A percentile compares a stretch with the other conserved stretches of the same genome.
phyloP scores from a whole-genome alignment of 2,113 vertebrate genomes.

The Lagopus leucura region DNA sequence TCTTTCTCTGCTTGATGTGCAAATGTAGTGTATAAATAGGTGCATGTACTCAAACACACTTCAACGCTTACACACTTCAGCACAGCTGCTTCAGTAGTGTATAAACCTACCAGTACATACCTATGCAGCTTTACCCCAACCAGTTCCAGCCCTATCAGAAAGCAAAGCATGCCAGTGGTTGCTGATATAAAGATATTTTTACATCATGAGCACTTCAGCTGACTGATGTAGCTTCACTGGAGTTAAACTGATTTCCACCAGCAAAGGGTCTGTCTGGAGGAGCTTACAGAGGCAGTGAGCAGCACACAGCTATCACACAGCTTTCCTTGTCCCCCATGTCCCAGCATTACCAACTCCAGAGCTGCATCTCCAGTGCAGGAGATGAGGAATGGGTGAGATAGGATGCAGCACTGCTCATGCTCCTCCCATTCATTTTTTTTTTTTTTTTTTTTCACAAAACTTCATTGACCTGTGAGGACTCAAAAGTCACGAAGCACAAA shows the following conservation, averaged over 20 bases:
- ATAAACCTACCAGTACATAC: neutral
- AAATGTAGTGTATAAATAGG: neutral
- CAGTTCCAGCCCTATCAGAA: neutral
- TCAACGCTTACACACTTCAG: neutral
- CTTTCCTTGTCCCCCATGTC: neutral
- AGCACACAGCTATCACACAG: neutral
- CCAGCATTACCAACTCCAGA: neutral
- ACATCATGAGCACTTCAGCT: rapidly evolving
- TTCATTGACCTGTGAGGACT: neutral
- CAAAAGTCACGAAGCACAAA: neutral
- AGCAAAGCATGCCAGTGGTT: rapidly evolving
- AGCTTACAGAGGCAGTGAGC: neutral
- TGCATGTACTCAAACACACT: rapidly evolving
- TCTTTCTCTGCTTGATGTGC: neutral
- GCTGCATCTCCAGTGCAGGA: neutral
- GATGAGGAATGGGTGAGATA: neutral
- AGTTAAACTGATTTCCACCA: rapidly evolving
- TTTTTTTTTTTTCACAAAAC: neutral
- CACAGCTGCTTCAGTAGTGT: neutral
- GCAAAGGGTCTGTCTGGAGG: neutral
- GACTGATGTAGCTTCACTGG: neutral
- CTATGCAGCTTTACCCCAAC: neutral
- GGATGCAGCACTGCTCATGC: neutral
- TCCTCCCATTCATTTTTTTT: neutral
- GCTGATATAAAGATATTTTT: neutral